Percentiles rank a stretch among this genome's conserved stretches.
Conservation (phyloP, 2,797 vertebrate genomes). For the Adrianichthys oophorus region DNA sequence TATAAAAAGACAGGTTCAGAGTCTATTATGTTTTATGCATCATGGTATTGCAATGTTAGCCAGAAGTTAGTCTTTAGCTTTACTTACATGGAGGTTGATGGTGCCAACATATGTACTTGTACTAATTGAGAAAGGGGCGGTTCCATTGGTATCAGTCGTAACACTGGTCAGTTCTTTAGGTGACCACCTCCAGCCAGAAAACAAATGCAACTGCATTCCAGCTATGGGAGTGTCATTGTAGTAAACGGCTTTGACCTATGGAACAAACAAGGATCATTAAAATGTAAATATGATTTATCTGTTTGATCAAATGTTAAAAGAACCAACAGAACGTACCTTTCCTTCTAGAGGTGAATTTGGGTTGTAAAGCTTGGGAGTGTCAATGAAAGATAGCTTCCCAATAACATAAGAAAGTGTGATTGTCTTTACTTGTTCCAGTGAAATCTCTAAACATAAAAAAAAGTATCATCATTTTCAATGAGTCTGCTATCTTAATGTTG, state of each 20-base stretch:
- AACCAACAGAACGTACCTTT: slow-evolving; percentile 46
- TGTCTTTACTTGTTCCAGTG: not conserved
- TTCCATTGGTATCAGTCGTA: slow-evolving; percentile 60
- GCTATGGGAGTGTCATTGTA: slow-evolving; percentile 52
- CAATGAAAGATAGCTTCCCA: slow-evolving; percentile 53
- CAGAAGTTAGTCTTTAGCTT: not conserved
- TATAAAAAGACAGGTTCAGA: not conserved
- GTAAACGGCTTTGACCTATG: slow-evolving; percentile 64
- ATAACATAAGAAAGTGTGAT: slow-evolving; percentile 14
- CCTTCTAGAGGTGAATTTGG: slow-evolving; percentile 43
- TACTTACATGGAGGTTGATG: slow-evolving; percentile 3
- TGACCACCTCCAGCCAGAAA: slow-evolving; percentile 1
- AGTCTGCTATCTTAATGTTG: too few relatives aligned
- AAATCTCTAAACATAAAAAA: slow-evolving; percentile 38
- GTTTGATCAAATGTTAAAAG: too few relatives aligned
- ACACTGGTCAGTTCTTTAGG: slow-evolving; percentile 25
- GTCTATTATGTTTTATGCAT: too few relatives aligned
- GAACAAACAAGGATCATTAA: not conserved
- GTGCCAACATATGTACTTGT: slow-evolving; percentile 6
- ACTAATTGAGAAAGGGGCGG: slow-evolving; percentile 58
- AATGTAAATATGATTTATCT: not conserved
- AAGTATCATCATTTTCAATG: not conserved
- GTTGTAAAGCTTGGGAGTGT: slow-evolving; percentile 53
- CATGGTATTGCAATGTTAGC: not conserved
- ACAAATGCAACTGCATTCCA: slow-evolving; percentile 49